Evolutionary conservation across 2,113 vertebrate species (phyloP), one percentile per base, ranked within the genome.

Genomic region (Oncorhynchus keta): DNA sequence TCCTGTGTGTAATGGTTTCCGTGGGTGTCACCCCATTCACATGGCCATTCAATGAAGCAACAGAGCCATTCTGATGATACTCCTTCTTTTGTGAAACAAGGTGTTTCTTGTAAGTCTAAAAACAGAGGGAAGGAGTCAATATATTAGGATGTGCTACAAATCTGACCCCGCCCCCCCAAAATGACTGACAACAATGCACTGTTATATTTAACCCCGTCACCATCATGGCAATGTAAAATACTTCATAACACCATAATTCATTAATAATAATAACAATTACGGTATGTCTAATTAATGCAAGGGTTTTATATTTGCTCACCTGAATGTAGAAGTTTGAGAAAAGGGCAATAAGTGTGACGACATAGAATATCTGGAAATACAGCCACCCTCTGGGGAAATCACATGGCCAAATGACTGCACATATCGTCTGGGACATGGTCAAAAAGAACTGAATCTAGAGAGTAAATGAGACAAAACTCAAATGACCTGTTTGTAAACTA

Each of bases 321-420:
- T 97, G 92, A 80, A 97, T 88, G 87, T 99, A 99, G 92, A 99
- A 99, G 91, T 99, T 99, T 77, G 92, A 89, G 92, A 99, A 99
- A 86, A 99, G 93, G 35, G 94, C 28, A 68, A 97, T 97, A 75
- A 99, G 94, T 14, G 95, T 95, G 84, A 98, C 89, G 95, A 97
- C 96, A 67, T 99, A 99, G 77, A 81, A 88, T n/a, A 97, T 97
- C 90, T 98, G 96, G 92, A 99, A 99, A 85, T 94, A 97, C 57
- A 98, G 90, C 98, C 98, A 99, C 0, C 96, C 94, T 51, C 88
- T 91, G 57, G 97, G 95, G 90, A 99, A 98, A 0, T 87, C 83
- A 70, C 97, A 99, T 0, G 95, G 97, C 97, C 97, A 97, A 77
- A 97, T 45, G 72, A 95, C 92, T 16, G 97, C 97, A 30, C 92